Conservation (phyloP, 2,797 vertebrate species). For the Falco concolor region DNA sequence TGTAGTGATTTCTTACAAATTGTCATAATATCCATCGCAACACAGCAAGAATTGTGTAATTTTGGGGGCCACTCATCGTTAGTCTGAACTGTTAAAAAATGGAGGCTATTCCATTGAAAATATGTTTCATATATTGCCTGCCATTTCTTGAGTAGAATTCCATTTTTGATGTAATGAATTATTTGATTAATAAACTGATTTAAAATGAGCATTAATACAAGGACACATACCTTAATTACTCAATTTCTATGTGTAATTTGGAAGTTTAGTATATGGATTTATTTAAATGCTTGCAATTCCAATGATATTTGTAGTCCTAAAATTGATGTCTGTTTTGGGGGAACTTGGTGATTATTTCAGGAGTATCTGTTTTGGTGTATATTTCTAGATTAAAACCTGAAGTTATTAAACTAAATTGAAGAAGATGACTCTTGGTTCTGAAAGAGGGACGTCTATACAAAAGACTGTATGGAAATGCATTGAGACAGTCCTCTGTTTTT, state of each 20-base stretch:
- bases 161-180: background rate
- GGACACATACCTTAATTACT: background rate
- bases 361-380: background rate
- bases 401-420: background rate
- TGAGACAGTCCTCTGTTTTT: background rate
- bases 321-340: background rate
- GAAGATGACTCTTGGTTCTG: background rate
- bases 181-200: background rate
- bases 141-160: background rate
- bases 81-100: background rate
- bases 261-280: background rate
- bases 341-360: background rate
- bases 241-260: background rate
- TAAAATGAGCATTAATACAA: background rate
- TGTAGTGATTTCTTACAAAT: background rate
- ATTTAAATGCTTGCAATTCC: background rate
- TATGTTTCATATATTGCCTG: background rate
- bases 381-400: background rate
- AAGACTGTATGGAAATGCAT: background rate
- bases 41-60: background rate
- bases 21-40: accelerated
- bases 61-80: background rate
- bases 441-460: background rate
- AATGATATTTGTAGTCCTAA: background rate
- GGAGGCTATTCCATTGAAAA: background rate